Conservation (phyloP, 2,113 vertebrate species). For the Micromys minutus region DNA sequence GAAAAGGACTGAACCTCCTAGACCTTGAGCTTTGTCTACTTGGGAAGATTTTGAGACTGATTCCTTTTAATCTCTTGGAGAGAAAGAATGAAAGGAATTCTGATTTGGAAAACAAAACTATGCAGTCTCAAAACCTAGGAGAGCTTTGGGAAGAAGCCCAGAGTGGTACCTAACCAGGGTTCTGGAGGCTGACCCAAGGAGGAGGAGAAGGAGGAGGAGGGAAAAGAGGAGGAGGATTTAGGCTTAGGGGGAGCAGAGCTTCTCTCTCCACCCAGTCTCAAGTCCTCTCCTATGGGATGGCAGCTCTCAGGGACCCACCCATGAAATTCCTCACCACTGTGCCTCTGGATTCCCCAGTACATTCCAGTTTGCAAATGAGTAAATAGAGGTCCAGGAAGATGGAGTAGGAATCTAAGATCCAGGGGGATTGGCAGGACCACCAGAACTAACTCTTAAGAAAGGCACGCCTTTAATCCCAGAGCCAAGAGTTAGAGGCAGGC, state of each 20-base stretch:
- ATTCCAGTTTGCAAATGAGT: slow-evolving; percentile 73
- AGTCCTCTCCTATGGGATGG: not conserved
- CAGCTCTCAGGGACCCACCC: rapidly evolving
- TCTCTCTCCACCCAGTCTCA: not conserved
- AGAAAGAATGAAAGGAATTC: slow-evolving; percentile 57
- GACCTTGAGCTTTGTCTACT: slow-evolving; percentile 56
- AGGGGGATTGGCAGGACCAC: slow-evolving; percentile 17
- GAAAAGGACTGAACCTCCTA: slow-evolving; percentile 56
- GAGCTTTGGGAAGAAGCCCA: not conserved
- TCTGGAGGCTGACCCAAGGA: not conserved
- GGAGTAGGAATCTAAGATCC: not conserved
- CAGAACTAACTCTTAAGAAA: not conserved
- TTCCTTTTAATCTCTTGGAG: slow-evolving; percentile 60
- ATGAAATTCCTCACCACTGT: not conserved
- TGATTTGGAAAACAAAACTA: slow-evolving; percentile 52
- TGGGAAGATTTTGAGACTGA: not conserved
- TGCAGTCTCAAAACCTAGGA: not conserved
- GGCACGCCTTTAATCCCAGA: not conserved
- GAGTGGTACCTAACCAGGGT: not conserved
- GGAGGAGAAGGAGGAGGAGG: not conserved
- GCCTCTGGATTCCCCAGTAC: not conserved
- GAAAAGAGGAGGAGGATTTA: not conserved
- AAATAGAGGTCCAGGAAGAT: slow-evolving; percentile 72
- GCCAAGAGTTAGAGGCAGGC: not conserved
- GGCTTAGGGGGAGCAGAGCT: not conserved